Percentiles rank a stretch among this genome's conserved stretches.
These are phyloP conservation scores for Meloidogyne chitwoodi DNA, from an alignment of 1,140 invertebrate genomes.

Conservation along the genomic window DNA sequence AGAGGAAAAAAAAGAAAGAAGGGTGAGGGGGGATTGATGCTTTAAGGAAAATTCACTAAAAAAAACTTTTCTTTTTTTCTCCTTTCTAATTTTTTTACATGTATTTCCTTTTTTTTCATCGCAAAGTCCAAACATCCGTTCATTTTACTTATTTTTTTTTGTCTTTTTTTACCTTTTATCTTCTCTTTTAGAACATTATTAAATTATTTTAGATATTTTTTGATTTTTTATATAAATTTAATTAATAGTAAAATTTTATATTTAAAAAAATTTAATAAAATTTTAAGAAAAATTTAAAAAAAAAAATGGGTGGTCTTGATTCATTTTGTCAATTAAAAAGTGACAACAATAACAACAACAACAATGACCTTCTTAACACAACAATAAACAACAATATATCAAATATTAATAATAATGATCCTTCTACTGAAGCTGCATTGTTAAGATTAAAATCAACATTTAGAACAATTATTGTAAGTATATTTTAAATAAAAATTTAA, in stretches of 20 bases:
- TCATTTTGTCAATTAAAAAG: slow-evolving; percentile 10
- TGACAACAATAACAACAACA: neutral
- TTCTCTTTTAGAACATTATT: neutral
- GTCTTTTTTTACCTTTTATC: neutral
- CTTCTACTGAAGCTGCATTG: slow-evolving; percentile 12
- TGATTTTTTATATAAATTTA: neutral
- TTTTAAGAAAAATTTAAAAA: neutral
- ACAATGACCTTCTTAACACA: too few relatives aligned
- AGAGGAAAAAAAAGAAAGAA: neutral
- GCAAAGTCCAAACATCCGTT: neutral
- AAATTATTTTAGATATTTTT: neutral
- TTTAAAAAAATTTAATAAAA: neutral
- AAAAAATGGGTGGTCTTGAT: neutral
- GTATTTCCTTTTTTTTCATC: neutral
- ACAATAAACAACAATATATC: neutral
- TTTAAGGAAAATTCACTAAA: neutral
- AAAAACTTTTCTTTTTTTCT: neutral
- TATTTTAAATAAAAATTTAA: neutral
- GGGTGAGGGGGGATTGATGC: neutral
- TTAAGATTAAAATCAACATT: slow-evolving; percentile 32
- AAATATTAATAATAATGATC: neutral
- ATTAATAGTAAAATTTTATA: too few relatives aligned
- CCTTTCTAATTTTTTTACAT: too few relatives aligned
- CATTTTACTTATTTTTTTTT: neutral
- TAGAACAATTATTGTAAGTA: slow-evolving; percentile 37